Percentiles rank a stretch among this genome's conserved stretches.
Conservation (phyloP, 2,888 invertebrate species). For the Lepidonotus clava region DNA sequence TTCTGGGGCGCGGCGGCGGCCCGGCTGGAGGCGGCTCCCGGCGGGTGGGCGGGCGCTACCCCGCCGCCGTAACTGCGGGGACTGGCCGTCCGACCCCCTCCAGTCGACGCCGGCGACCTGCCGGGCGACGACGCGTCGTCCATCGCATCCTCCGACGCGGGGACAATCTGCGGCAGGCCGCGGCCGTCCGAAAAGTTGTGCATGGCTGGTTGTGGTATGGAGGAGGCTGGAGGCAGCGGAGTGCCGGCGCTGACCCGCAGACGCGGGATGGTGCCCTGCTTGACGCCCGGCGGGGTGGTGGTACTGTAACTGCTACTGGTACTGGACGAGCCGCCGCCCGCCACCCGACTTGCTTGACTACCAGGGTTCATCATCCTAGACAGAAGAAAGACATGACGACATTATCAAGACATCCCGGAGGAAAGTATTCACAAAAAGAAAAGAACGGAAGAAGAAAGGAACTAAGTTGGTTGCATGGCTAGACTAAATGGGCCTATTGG, state of each 20-base stretch:
- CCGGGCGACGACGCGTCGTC: not conserved
- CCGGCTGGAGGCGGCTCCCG: no score
- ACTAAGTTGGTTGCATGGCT: no score
- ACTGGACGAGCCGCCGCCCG: not conserved
- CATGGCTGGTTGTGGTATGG: not conserved
- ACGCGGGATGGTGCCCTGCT: not conserved
- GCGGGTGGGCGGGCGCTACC: not conserved
- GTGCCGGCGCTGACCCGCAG: not conserved
- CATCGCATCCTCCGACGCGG: not conserved
- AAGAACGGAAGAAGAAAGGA: no score
- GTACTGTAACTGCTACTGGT: not conserved
- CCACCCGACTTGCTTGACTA: not conserved
- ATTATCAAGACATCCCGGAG: no score
- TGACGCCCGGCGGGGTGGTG: not conserved
- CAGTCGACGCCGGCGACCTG: not conserved
- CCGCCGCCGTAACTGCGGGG: not conserved
- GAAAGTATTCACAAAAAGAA: no score
- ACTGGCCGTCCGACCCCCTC: not conserved
- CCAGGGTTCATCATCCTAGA: not conserved
- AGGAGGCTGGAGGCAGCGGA: not conserved
- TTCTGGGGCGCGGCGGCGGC: not conserved
- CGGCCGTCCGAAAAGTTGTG: not conserved
- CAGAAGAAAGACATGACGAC: not conserved
- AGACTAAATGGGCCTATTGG: no score
- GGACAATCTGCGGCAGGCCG: constrained; percentile 9